Base-by-base conservation (phyloP, 2,888 invertebrate genomes). In the Eupithecia centaureata region DNA sequence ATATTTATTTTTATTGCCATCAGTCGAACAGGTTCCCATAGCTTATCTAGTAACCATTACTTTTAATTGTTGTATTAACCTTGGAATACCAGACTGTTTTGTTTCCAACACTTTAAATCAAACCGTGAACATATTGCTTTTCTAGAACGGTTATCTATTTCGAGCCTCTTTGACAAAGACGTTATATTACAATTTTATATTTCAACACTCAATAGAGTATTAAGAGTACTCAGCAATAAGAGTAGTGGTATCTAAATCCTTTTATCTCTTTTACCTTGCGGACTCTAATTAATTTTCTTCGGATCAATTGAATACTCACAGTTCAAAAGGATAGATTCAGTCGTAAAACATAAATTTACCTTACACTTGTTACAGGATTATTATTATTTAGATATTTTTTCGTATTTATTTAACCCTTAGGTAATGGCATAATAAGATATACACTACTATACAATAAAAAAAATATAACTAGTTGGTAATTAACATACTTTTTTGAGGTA, bases 1-100 rank as follows among this genome's bases (percentile, higher is more conserved):
- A 82, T 83, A 80, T 83, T 83, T 84, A 84, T 83, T 85, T 86
- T 83, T 85, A 80, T 83, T 80, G 78, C 73, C 73, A 71, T 79
- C 82, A 77, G 74, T 79, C 76, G 76, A 77, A 73, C 75, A 71
- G 72, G 75, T 75, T 75, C 70, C 64, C 70, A 70, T 73, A 72
- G 72, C 62, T 66, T 72, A 72, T 72, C 47, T 73, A 67, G 65
- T 67, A 67, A 70, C 66, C 65, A 67, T 73, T 70, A 68, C 63
- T 72, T 67, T 72, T 77, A 76, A 77, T 76, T 75, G 73, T 73
- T 74, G 35, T 67, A 70, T 73, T 65, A 75, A 68, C 65, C 73
- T 70, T 70, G 70, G 52, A 58, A 70, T 63, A 52, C 63, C 60
- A 65, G 60, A 63, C 38, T 52, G 62, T 62, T 57, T 65, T 65